Base-by-base conservation (phyloP, 2,797 vertebrate species). In the Taeniopygia guttata region DNA sequence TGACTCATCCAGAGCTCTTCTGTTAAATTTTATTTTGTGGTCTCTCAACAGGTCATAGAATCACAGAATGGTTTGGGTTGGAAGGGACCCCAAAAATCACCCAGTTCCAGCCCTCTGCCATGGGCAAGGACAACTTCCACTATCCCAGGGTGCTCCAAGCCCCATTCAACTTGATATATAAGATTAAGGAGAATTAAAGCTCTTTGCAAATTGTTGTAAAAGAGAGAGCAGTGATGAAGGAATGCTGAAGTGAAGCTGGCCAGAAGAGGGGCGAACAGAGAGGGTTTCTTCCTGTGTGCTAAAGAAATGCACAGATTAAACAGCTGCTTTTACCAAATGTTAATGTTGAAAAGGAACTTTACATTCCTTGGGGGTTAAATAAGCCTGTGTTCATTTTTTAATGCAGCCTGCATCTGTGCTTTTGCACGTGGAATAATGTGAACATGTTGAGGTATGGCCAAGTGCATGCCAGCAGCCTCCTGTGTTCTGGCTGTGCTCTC, bases 291-390 rank as follows among this genome's bases (percentile, higher is more conserved):
- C 48, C 60, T 36, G 42, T 5, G 0, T 19, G 23, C 75, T 70
- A 3, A 46, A 45, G 27, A 66, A 79, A 16, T 10, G 11, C 40
- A 15, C 45, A 14, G 63, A 46, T 38, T 36, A 30, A 80, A 51
- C 42, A 49, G 26, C 51, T 76, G 59, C 81, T 82, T 64, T 48
- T 73, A 63, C 29, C 52, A 14, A 27, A 26, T 43, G 38, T 49
- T 56, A 66, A 34, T 59, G 78, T 29, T 72, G 73, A 79, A 73
- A 63, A 59, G 66, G 73, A 91, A 30, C 68, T 68, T 89, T 14
- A 56, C 68, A 85, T 92, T 92, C 82, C 43, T 72, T 42, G 62
- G 13, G 70, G 63, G 13, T 93, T 86, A 80, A 92, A 81, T 66
- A 80, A 87, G 51, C 43, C 80, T 20, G 1, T 32, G 62, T 25